A percentile compares a stretch with the other conserved stretches of the same genome.
Evolutionary conservation across 1,140 invertebrate genomes (phyloP).

Genomic region (Melipona quadrifasciata): DNA sequence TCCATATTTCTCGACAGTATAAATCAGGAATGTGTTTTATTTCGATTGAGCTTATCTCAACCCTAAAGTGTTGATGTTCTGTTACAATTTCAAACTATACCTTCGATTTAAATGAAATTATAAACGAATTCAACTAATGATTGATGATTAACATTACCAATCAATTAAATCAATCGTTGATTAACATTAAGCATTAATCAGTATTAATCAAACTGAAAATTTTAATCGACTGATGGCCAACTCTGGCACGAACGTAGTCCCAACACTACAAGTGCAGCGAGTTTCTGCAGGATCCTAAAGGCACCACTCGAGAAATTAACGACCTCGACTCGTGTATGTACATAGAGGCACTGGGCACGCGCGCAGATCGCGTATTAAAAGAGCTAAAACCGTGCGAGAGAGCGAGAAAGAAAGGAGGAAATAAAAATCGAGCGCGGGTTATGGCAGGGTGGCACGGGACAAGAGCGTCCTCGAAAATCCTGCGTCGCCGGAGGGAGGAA

Average conservation of each 20-base stretch:
- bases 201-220: no score
- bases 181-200: no score
- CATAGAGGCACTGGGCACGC: not conserved
- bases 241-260: not conserved
- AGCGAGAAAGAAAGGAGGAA: not conserved
- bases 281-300: slow-evolving; percentile 38
- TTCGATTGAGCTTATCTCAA: no score
- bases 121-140: no score
- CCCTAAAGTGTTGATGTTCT: no score
- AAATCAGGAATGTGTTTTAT: no score
- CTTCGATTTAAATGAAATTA: no score
- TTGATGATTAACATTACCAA: no score
- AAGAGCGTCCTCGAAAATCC: slow-evolving; percentile 24
- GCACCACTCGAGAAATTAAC: slow-evolving; percentile 53
- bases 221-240: no score
- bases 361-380: not conserved
- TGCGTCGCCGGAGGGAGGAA: slow-evolving; percentile 13
- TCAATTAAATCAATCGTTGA: no score
- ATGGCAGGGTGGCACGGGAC: not conserved
- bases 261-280: not conserved
- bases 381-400: not conserved
- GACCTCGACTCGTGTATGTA: slow-evolving; percentile 6
- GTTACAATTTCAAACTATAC: no score
- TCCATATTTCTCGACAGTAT: no score
- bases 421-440: slow-evolving; percentile 1